Evolutionary conservation across 2,113 vertebrate species (phyloP), one percentile per base, ranked within the genome.

Genomic region (Neomonachus schauinslandi): DNA sequence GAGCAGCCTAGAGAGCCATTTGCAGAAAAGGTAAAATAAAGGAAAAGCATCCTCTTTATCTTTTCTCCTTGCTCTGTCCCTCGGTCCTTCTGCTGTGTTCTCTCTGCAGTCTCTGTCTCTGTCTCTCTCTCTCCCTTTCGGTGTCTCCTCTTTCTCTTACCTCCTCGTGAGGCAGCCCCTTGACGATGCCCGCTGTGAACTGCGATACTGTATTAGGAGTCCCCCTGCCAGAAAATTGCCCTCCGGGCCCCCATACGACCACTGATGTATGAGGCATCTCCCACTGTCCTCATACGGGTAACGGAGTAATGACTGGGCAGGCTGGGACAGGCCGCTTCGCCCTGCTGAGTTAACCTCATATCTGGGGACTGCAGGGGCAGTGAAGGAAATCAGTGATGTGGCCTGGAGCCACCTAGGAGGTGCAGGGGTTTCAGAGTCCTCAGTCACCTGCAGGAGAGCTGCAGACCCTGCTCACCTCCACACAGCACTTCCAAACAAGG

Each of bases 261-360:
- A 98, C 0, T 42, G 96, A 51, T 69, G 94, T 95, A 98, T 94
- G 51, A 31, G 92, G 53, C 0, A 51, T 79, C 83, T 97, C 95
- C 86, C 1, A 7, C 90, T 59, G 77, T 91, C 93, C 95, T 96
- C 24, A 3, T 55, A 21, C 84, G 49, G 98, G 97, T 98, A 98
- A 98, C 14, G 6, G 63, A 31, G 28, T 65, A 33, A 65, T 80
- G 76, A 98, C 3, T 28, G 59, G 97, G 94, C 0, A 0, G 74
- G 51, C 4, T 21, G 1, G 0, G 0, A 7, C 46, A 22, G 94
- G 81, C 77, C 42, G 15, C 72, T 91, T 39, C 0, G 0, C 83
- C 97, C 98, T 55, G 94, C 98, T 88, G 97, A 92, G 97, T 81
- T 98, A 98, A 98, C 74, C 91, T 72, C 72, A 57, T 0, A 0